Evolutionary conservation across 2,113 vertebrate genomes (phyloP), one percentile per base, ranked within the genome.

Genomic region (Irena cyanogastra): DNA sequence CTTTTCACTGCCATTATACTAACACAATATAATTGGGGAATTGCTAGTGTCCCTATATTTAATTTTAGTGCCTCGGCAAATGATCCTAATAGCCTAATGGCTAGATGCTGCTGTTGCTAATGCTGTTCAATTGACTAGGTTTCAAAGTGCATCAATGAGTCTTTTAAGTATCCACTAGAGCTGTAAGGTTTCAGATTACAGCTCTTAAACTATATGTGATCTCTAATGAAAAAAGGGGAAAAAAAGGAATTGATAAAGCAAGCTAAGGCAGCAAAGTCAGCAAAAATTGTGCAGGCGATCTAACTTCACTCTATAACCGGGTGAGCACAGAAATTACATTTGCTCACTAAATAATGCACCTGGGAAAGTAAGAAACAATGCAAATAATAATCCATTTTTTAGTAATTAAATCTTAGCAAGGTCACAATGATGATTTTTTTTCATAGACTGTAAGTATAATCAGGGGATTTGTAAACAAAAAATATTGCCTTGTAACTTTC

Each of bases 301-400:
- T 66, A 90, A 83, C 95, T 85, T 93, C 70, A 77, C 42, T 96
- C 96, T 87, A 30, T 89, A 91, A 95, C 79, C 0, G 56, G 44
- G 80, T 83, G 71, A 97, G 68, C 78, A 95, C 92, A 96, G 94
- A 97, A 96, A 96, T 98, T 97, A 95, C 89, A 77, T 68, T 94
- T 72, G 69, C 57, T 89, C 47, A 82, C 91, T 90, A 97, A 97
- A 96, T 94, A 94, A 95, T 84, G 89, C 94, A 95, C 88, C 54
- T 93, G 93, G 93, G 93, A 96, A 96, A 72, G 72, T 91, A 96
- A 97, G 49, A 77, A 97, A 90, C 87, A 97, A 92, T 83, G 89
- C 85, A 97, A 97, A 97, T 91, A 98, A 89, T 93, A 98, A 97
- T 93, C 95, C 45, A 96, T 97, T 97, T 97, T 97, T 97, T 93